A percentile compares a stretch with the other conserved stretches of the same genome.
Evolutionary conservation across 2,113 vertebrate genomes (phyloP).

Genomic region (Lota lota): DNA sequence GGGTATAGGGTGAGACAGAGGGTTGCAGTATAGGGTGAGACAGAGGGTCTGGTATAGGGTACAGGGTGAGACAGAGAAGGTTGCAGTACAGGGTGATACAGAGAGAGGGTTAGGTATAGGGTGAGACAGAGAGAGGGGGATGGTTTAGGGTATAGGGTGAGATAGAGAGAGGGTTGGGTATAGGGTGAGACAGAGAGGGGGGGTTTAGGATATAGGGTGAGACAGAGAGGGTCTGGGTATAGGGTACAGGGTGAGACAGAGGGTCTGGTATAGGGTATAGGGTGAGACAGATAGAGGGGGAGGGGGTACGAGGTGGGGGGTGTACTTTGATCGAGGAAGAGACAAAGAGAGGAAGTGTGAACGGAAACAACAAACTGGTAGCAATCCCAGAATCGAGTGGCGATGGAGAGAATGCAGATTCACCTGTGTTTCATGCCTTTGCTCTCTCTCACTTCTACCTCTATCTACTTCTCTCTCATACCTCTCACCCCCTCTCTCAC

Average conservation of each 20-base stretch:
- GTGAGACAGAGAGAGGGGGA: constrained; percentile 13
- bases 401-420: constrained; percentile 17
- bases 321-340: too few species aligned
- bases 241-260: constrained; percentile 4
- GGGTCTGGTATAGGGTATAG: too few species aligned
- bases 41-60: too few species aligned
- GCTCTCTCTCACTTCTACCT: too few species aligned
- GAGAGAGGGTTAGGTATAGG: constrained; percentile 7
- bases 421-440: constrained; percentile 29
- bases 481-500: too few species aligned
- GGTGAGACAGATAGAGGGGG: constrained; percentile 14
- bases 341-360: constrained; percentile 44
- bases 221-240: constrained; percentile 20
- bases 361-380: constrained; percentile 16
- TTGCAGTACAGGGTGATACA: neutral
- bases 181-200: constrained; percentile 8
- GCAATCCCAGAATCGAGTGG: too few species aligned
- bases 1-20: neutral
- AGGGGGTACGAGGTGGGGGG: neutral
- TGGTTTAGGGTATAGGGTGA: neutral
- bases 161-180: constrained; percentile 14
- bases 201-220: neutral
- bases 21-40: neutral
- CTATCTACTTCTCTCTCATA: too few species aligned
- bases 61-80: neutral